Evolutionary conservation across 1,140 invertebrate species (phyloP).

Genomic region (Drosophila rufa): DNA sequence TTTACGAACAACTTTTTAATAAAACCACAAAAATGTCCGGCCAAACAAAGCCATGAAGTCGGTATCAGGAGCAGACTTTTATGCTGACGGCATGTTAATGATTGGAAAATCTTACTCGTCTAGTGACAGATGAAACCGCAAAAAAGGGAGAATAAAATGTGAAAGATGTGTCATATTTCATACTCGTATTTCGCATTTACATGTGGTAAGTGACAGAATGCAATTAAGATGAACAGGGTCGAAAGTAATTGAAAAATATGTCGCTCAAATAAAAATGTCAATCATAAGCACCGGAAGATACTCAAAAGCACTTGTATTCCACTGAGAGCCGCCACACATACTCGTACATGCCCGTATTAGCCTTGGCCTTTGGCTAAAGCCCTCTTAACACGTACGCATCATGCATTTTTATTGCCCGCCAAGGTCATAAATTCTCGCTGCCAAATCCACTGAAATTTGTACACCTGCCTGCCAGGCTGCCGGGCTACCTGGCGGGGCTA

Average conservation of each 20-base stretch:
- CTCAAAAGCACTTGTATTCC: neutral
- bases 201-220: constrained; percentile 54
- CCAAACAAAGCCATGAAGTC: constrained; percentile 24
- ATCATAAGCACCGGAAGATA: constrained; percentile 19
- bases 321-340: constrained; percentile 7
- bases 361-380: constrained; percentile 19
- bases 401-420: constrained; percentile 71
- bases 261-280: constrained; percentile 46
- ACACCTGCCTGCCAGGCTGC: constrained; percentile 62
- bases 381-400: constrained; percentile 53
- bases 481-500: constrained; percentile 42
- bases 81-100: constrained; percentile 58
- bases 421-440: constrained; percentile 54
- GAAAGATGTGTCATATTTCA: constrained; percentile 31
- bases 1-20: constrained; percentile 46
- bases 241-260: constrained; percentile 43
- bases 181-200: constrained; percentile 18
- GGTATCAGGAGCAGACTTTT: constrained; percentile 44
- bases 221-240: constrained; percentile 41
- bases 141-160: constrained; percentile 25
- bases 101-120: constrained; percentile 49
- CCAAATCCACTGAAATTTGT: constrained; percentile 71
- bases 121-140: constrained; percentile 44
- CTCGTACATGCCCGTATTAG: constrained; percentile 15
- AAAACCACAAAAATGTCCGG: constrained; percentile 45